A percentile compares a stretch with the other conserved stretches of the same genome.
Evolutionary conservation across 2,797 vertebrate genomes (phyloP).

Genomic region (Silurus aristotelis): DNA sequence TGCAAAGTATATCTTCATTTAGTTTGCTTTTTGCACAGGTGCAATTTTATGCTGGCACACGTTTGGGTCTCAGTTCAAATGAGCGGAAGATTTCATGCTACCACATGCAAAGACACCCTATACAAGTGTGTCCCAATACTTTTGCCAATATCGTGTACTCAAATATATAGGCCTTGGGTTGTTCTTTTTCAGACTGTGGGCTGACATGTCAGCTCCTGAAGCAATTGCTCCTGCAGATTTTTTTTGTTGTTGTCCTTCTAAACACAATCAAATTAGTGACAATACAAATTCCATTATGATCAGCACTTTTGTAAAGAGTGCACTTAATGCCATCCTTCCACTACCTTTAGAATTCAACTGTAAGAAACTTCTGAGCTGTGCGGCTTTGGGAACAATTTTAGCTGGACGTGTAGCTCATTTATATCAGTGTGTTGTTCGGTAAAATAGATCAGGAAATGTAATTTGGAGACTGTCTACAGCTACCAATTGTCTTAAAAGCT

Average conservation of each 20-base stretch:
- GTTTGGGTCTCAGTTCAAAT: too few species aligned
- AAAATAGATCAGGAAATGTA: neutral
- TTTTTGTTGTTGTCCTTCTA: neutral
- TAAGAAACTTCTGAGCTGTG: neutral
- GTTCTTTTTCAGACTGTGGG: too few species aligned
- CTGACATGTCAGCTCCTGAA: too few species aligned
- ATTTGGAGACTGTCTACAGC: neutral
- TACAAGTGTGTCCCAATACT: too few species aligned
- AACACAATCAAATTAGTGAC: neutral
- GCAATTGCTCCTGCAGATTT: neutral
- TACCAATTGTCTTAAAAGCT: neutral
- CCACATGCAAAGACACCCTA: too few species aligned
- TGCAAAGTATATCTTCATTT: too few species aligned
- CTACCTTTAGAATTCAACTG: neutral
- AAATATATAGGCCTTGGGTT: neutral
- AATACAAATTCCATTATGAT: neutral
- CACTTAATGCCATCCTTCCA: neutral
- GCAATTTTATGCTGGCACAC: too few species aligned
- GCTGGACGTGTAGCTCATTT: neutral
- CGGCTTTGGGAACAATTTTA: neutral
- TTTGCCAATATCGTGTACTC: neutral
- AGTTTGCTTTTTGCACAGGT: too few species aligned
- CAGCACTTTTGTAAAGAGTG: neutral
- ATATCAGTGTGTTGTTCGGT: neutral
- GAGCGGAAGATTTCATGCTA: too few species aligned